Conservation (phyloP, 2,888 invertebrate species). For the Drosophila tripunctata region DNA sequence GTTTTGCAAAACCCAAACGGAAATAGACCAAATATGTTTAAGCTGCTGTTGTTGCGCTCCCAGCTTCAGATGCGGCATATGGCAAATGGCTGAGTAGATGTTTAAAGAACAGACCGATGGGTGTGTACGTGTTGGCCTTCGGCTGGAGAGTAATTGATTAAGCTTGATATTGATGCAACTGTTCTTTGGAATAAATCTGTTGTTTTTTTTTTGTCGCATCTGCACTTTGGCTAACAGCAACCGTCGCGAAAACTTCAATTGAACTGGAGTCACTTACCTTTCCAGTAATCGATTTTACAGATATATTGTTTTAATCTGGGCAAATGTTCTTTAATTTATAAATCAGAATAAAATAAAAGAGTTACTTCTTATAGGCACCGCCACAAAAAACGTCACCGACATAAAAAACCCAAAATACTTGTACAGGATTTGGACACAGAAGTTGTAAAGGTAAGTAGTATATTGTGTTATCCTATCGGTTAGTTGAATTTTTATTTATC, state of each 20-base stretch:
- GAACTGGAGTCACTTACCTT: too few species aligned
- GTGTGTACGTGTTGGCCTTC: slow-evolving; percentile 23
- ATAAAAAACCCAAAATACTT: slow-evolving; percentile 84
- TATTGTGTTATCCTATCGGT: neutral
- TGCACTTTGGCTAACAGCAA: slow-evolving; percentile 5
- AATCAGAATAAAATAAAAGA: neutral
- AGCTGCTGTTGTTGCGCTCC: slow-evolving; percentile 52
- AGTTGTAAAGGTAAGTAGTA: slow-evolving; percentile 81
- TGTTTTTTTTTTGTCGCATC: slow-evolving; percentile 1
- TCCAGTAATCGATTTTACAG: slow-evolving; percentile 7
- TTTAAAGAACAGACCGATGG: neutral
- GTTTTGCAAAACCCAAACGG: slow-evolving; percentile 78
- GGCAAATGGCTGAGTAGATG: slow-evolving; percentile 14
- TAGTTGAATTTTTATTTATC: neutral
- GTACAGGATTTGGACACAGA: slow-evolving; percentile 84
- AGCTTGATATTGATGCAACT: slow-evolving; percentile 31
- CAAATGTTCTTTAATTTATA: too few species aligned
- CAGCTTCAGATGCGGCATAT: slow-evolving; percentile 31
- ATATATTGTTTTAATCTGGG: slow-evolving; percentile 6
- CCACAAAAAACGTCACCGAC: slow-evolving; percentile 84
- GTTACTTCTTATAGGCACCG: slow-evolving; percentile 76
- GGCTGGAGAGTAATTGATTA: slow-evolving; percentile 53
- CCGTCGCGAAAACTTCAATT: neutral
- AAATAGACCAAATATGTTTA: slow-evolving; percentile 79
- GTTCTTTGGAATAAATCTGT: slow-evolving; percentile 11